A percentile compares a stretch with the other conserved stretches of the same genome.
Conservation (phyloP, 2,888 invertebrate species). For the Melanotus villosus region DNA sequence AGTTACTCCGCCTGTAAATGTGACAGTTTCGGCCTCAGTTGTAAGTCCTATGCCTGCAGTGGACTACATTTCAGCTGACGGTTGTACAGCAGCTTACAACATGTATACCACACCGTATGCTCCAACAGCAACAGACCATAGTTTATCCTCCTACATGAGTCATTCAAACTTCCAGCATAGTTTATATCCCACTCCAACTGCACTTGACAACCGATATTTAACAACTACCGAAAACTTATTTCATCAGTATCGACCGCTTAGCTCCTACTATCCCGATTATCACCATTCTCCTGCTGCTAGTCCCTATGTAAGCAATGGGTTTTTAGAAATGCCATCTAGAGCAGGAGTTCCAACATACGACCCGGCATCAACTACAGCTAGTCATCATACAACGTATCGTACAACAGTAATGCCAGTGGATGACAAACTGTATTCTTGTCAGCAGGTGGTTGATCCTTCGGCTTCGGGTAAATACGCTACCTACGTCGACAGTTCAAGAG, state of each 20-base stretch:
- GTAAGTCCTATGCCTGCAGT: slow-evolving; percentile 74
- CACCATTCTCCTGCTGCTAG: slow-evolving; percentile 78
- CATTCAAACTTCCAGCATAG: slow-evolving; percentile 79
- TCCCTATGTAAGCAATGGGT: slow-evolving; percentile 85
- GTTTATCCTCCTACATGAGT: slow-evolving; percentile 76
- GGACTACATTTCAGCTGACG: slow-evolving; percentile 79
- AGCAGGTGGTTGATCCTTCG: slow-evolving; percentile 74
- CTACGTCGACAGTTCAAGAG: slow-evolving; percentile 72
- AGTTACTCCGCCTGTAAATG: slow-evolving; percentile 67
- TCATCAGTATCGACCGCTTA: slow-evolving; percentile 91
- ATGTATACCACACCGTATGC: slow-evolving; percentile 88
- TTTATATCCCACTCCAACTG: slow-evolving; percentile 71
- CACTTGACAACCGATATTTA: slow-evolving; percentile 76
- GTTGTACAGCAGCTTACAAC: slow-evolving; percentile 80
- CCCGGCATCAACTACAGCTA: slow-evolving; percentile 62
- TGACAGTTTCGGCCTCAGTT: slow-evolving; percentile 72
- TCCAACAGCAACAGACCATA: slow-evolving; percentile 75
- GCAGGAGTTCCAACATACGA: slow-evolving; percentile 76
- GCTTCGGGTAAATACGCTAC: slow-evolving; percentile 73
- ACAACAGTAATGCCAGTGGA: slow-evolving; percentile 68
- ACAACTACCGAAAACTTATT: slow-evolving; percentile 87
- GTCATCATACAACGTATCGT: slow-evolving; percentile 68
- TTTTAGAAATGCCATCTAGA: slow-evolving; percentile 82
- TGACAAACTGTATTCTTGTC: slow-evolving; percentile 76
- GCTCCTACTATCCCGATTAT: slow-evolving; percentile 85